Evolutionary conservation across 2,888 invertebrate genomes (phyloP), one percentile per base, ranked within the genome.

Genomic region (Tyria jacobaeae): DNA sequence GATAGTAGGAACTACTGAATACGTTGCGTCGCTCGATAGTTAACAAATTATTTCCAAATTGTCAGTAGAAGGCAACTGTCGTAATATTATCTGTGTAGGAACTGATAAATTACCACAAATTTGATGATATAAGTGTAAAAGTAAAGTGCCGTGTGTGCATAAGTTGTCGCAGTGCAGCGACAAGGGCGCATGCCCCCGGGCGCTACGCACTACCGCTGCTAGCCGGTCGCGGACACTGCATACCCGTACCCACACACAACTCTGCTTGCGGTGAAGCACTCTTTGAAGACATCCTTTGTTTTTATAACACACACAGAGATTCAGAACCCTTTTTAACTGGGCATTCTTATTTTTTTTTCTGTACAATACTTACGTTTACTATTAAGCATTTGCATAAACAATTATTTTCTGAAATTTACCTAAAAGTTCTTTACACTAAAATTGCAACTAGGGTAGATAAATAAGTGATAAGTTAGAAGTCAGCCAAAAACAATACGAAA

Each of bases 131-230:
- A 25, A n/a, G 35, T 47, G 51, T 66, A 59, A 60, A 25, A 47
- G 53, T 66, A 54, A 31, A 27, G 62, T 66, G 52, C 54, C 60
- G 51, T 63, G 62, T 61, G 54, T 78, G 71, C 73, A 60, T 65
- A n/a, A 82, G 79, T 76, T 89, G 87, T 81, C 89, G 89, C 90
- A 90, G 84, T 90, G 89, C 90, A 88, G 91, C 76, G 81, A 85
- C 85, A 82, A 86, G 79, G 82, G 85, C 86, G 86, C 87, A 83
- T 80, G 86, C 82, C 86, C 82, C 71, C 60, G 70, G 79, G 74
- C 72, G 70, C 53, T 67, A 58, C 58, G 60, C 54, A n/a, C n/a
- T n/a, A n/a, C n/a, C n/a, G n/a, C n/a, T n/a, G n/a, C 62, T 57
- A 54, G 57, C 62, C 64, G 62, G 61, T 41, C 62, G 64, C 67